Evolutionary conservation across 2,888 invertebrate species (phyloP).

Genomic region (Cecidostiba fungosa): DNA sequence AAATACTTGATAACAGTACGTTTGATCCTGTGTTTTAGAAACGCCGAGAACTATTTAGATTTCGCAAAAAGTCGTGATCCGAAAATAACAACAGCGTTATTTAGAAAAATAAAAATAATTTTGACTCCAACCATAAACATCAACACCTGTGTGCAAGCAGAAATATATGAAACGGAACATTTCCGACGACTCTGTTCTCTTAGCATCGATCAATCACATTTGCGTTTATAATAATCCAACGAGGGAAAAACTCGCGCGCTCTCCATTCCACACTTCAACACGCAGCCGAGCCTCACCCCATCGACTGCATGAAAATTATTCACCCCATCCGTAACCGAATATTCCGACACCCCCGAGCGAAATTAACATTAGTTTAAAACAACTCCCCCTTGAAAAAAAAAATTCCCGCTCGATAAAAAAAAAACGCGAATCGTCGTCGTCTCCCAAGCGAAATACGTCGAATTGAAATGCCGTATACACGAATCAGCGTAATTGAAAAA

Average conservation of each 20-base stretch:
- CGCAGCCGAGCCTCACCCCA: background rate
- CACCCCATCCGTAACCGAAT: background rate
- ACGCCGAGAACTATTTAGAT: no score
- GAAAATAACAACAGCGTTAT: no score
- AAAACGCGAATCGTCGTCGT: background rate
- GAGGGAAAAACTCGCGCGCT: background rate
- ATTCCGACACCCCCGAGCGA: background rate
- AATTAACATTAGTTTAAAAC: conserved; percentile 19
- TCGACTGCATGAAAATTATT: background rate
- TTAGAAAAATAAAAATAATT: no score
- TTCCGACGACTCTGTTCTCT: background rate
- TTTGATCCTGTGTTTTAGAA: no score
- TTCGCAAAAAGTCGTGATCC: no score
- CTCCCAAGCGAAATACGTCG: background rate
- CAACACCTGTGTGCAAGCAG: no score
- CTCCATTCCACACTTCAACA: background rate
- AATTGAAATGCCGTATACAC: conserved; percentile 21
- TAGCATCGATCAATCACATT: background rate
- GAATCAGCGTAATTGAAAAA: conserved; percentile 60
- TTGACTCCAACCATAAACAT: no score
- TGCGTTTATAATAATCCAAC: background rate
- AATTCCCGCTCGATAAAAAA: background rate
- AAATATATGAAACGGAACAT: no score
- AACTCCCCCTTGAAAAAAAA: background rate
- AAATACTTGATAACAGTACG: no score